These are phyloP conservation scores for Cladopsammia gracilis DNA, from an alignment of 64 coral and sea anemone species.

Conservation along the genomic window DNA sequence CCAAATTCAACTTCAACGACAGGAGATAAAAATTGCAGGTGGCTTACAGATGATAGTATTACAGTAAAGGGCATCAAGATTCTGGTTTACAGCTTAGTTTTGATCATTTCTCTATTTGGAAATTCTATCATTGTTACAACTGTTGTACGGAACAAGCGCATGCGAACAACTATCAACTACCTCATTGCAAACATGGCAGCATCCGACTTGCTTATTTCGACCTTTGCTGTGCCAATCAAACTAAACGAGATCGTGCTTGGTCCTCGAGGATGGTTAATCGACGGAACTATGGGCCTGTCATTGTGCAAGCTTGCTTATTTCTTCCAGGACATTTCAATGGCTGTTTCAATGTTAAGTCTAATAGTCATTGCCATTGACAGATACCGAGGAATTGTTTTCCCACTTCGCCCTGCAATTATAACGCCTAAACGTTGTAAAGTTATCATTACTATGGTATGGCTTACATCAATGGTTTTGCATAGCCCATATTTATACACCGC, in stretches of 20 bases:
- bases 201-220: slow-evolving; percentile 2
- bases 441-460: slow-evolving; percentile 19
- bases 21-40: not conserved
- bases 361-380: too few species aligned
- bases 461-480: slow-evolving; percentile 19
- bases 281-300: slow-evolving; percentile 1
- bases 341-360: too few species aligned
- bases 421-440: not conserved
- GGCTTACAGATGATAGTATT: not conserved
- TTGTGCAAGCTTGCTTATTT: too few species aligned
- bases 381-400: slow-evolving; percentile 2
- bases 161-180: too few species aligned
- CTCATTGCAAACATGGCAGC: slow-evolving; percentile 69
- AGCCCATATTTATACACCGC: slow-evolving; percentile 38
- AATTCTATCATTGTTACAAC: slow-evolving; percentile 31
- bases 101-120: slow-evolving; percentile 39
- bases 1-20: too few species aligned
- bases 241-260: not conserved
- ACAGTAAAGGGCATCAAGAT: slow-evolving; percentile 13
- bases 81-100: slow-evolving; percentile 26
- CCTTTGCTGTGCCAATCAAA: slow-evolving; percentile 43
- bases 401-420: not conserved
- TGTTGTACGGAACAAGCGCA: not conserved
- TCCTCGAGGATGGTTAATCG: slow-evolving; percentile 33
- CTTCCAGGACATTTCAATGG: too few species aligned